Evolutionary conservation across 2,888 invertebrate genomes (phyloP).

Genomic region (Chymomyza fuscimana): DNA sequence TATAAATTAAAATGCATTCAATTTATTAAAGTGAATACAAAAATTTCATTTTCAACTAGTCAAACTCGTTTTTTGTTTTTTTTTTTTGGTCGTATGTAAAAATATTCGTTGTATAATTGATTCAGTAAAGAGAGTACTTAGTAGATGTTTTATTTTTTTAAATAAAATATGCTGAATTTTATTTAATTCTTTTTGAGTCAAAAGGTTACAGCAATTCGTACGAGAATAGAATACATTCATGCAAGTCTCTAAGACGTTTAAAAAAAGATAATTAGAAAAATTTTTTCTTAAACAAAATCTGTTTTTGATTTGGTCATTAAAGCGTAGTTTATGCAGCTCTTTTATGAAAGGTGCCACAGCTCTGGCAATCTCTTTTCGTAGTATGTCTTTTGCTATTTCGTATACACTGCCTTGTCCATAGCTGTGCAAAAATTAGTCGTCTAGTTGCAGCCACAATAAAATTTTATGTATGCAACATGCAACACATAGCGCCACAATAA

Average conservation of each 20-base stretch:
- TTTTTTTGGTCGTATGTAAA: too few relatives aligned
- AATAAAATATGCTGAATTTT: too few relatives aligned
- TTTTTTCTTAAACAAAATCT: too few relatives aligned
- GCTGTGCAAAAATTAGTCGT: slow-evolving; percentile 53
- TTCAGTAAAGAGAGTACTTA: too few relatives aligned
- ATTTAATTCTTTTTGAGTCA: too few relatives aligned
- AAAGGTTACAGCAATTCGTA: too few relatives aligned
- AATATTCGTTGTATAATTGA: too few relatives aligned
- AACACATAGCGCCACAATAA: slow-evolving; percentile 15
- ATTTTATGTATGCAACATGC: slow-evolving; percentile 2
- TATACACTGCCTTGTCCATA: slow-evolving; percentile 34
- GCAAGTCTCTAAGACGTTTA: neutral
- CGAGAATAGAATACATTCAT: neutral
- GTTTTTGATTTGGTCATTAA: neutral
- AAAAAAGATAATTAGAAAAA: neutral
- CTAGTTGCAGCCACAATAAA: slow-evolving; percentile 42
- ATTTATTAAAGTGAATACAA: too few relatives aligned
- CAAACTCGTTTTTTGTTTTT: too few relatives aligned
- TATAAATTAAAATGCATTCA: too few relatives aligned
- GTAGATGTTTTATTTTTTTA: too few relatives aligned
- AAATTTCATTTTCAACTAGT: too few relatives aligned
- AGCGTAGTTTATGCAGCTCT: neutral
- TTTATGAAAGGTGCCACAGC: neutral
- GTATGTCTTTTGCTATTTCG: slow-evolving; percentile 12
- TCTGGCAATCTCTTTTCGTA: neutral